Evolutionary conservation across 2,888 invertebrate species (phyloP).

Genomic region (Venusia cambrica): DNA sequence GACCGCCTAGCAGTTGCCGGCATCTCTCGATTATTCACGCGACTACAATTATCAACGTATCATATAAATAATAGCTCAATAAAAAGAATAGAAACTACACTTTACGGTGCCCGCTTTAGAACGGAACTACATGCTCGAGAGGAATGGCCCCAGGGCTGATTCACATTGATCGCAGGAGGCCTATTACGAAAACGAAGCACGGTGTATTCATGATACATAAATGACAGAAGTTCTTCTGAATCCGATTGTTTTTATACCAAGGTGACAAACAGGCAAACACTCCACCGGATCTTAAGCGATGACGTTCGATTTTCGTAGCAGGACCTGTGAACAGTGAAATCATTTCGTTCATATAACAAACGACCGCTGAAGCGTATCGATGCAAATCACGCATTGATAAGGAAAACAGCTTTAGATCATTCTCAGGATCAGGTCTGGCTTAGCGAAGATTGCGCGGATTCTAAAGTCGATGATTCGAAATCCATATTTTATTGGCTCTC

Average conservation of each 20-base stretch:
- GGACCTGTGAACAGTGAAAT: too few species aligned
- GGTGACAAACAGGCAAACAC: too few species aligned
- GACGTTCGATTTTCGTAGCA: too few species aligned
- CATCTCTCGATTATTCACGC: slow-evolving; percentile 54
- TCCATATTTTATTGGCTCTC: slow-evolving; percentile 25
- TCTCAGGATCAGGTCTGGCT: slow-evolving; percentile 15
- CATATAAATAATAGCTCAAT: slow-evolving; percentile 45
- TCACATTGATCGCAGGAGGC: slow-evolving; percentile 18
- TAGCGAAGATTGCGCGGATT: slow-evolving; percentile 17
- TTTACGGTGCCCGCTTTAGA: slow-evolving; percentile 28
- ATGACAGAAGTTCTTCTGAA: too few species aligned
- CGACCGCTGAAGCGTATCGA: slow-evolving; percentile 17
- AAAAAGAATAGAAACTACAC: slow-evolving; percentile 14
- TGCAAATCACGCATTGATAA: slow-evolving; percentile 16
- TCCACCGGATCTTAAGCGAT: too few species aligned
- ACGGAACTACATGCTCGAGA: slow-evolving; percentile 16
- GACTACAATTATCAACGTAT: slow-evolving; percentile 50
- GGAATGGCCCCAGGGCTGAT: slow-evolving; percentile 21
- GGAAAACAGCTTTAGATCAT: slow-evolving; percentile 11
- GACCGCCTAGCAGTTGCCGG: slow-evolving; percentile 46
- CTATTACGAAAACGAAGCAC: too few species aligned
- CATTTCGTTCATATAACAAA: slow-evolving; percentile 21
- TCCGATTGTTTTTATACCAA: too few species aligned
- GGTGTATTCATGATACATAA: too few species aligned
- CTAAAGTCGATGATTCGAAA: slow-evolving; percentile 21